Conservation (phyloP, 1,140 invertebrate genomes). For the Drosophila melanica region DNA sequence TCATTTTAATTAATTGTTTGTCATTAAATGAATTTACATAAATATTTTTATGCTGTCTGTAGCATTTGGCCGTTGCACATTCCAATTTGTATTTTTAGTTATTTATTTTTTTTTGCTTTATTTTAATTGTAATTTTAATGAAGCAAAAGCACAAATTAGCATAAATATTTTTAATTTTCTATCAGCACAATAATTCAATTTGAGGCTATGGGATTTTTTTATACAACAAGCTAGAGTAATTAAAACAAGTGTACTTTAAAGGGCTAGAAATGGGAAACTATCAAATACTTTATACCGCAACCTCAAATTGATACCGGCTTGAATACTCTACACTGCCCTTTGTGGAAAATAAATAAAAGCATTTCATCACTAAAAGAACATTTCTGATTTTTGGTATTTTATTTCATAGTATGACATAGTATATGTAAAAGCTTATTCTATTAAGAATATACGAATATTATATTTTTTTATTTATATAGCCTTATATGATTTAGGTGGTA, state of each 20-base stretch:
- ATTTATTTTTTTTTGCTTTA: constrained; percentile 8
- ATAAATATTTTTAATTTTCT: constrained; percentile 68
- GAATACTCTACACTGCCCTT: too few species aligned
- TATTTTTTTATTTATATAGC: too few species aligned
- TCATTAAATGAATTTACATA: constrained; percentile 81
- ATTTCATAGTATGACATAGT: too few species aligned
- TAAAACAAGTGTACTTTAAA: constrained; percentile 1
- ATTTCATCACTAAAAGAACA: too few species aligned
- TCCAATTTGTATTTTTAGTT: constrained; percentile 11
- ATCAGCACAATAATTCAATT: constrained; percentile 45
- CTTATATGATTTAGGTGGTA: too few species aligned
- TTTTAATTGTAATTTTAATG: constrained; percentile 73
- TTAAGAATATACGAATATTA: too few species aligned
- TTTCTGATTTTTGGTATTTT: too few species aligned
- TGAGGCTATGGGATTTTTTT: constrained; percentile 1
- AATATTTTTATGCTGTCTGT: constrained; percentile 62
- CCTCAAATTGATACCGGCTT: too few species aligned
- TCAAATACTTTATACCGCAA: neutral
- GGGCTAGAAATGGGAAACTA: constrained; percentile 1
- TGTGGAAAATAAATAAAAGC: too few species aligned
- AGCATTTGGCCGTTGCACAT: constrained; percentile 38
- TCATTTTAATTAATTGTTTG: constrained; percentile 82
- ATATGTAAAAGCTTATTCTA: too few species aligned
- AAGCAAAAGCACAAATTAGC: constrained; percentile 67
- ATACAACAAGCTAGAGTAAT: neutral